Evolutionary conservation across 2,797 vertebrate species (phyloP), one percentile per base, ranked within the genome.

Genomic region (Cirrhinus molitorella): DNA sequence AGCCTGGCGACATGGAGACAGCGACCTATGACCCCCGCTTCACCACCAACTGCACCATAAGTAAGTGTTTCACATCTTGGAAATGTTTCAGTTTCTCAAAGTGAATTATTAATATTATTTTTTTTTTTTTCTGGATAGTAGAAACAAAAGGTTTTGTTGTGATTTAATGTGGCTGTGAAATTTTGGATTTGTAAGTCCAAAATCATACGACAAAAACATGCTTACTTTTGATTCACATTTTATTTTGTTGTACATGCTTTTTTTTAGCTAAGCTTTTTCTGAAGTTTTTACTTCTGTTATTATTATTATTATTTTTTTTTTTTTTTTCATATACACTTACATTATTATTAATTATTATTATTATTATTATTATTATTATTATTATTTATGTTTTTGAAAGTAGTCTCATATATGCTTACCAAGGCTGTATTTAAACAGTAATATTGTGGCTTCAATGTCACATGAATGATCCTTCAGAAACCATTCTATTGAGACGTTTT

Each of bases 1-100:
- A 92, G 76, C 84, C 88, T 16, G 82, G 90, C 49, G 90, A 89
- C 79, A 88, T 91, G 79, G 94, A 94, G 77, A 84, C 88, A 0
- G 94, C 93, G 14, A 93, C 92, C 74, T 94, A 94, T 6, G 94
- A 94, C 83, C 94, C 94, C 12, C 89, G 89, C 88, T 95, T 95
- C 89, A 94, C 91, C 88, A 95, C 95, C 84, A 96, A 96, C 93
- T 96, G 95, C 93, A 95, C 93, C 49, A 92, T 94, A 90, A 92
- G 95, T 96, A 91, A 95, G 95, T 65, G 55, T 87, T 83, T 81
- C 2, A 47, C 17, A 47, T 21, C 40, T 34, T 47, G 51, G 37
- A 43, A 28, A 43, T 23, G 0, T 45, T 37, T 25, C 6, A 8
- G 28, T n/a, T 19, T 59, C 23, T 68, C 4, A 45, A 45, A 76